A percentile compares a stretch with the other conserved stretches of the same genome.
Evolutionary conservation across 2,888 invertebrate genomes (phyloP).

Genomic region (Chymomyza procnemis): DNA sequence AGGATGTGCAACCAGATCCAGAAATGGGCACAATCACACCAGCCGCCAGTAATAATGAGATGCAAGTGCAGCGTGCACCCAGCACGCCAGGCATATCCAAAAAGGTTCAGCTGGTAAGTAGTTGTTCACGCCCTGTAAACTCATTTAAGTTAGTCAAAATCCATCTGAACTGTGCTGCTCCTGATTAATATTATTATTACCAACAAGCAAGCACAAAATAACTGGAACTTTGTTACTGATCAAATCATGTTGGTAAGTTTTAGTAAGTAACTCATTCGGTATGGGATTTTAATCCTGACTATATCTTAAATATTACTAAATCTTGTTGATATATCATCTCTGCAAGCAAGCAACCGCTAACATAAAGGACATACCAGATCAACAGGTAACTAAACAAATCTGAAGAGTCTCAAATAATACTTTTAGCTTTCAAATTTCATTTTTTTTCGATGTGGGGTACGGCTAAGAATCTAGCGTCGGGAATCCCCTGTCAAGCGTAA

Average conservation of each 20-base stretch:
- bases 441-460: no score
- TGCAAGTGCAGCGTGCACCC: conserved; percentile 76
- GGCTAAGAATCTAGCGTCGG: no score
- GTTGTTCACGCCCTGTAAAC: neutral
- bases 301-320: conserved; percentile 22
- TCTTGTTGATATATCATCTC: conserved; percentile 40
- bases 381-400: conserved; percentile 30
- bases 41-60: conserved; percentile 76
- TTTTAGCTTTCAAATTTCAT: no score
- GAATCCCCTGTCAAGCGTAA: no score
- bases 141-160: neutral
- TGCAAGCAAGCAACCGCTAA: conserved; percentile 74
- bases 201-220: conserved; percentile 72
- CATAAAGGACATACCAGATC: conserved; percentile 37
- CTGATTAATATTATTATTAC: conserved; percentile 12
- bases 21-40: conserved; percentile 80
- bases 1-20: conserved; percentile 88
- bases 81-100: conserved; percentile 86
- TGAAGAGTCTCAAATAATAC: no score
- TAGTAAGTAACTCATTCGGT: neutral
- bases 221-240: conserved; percentile 69
- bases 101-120: conserved; percentile 91
- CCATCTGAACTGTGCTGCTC: neutral
- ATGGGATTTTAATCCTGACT: neutral
- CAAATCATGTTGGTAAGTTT: conserved; percentile 61